Evolutionary conservation across 2,797 vertebrate species (phyloP), one percentile per base, ranked within the genome.

Genomic region (Pogoniulus pusillus): DNA sequence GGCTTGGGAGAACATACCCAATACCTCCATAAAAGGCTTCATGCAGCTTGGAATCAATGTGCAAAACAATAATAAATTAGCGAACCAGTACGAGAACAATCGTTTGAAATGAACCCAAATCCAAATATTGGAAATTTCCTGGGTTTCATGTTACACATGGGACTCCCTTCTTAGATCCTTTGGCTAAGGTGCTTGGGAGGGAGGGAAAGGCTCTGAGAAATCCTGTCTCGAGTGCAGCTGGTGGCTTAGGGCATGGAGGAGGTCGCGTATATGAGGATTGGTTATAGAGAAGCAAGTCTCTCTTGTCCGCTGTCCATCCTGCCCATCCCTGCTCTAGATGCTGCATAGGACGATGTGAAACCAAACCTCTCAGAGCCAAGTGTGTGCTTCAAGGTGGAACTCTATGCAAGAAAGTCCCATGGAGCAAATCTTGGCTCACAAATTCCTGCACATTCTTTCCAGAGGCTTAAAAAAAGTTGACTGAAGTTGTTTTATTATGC

Each of bases 41-140:
- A 95, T 51, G 88, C 90, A 80, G 94, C 85, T 92, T 85, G 55
- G 68, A 96, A 96, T 96, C 95, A 95, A 94, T 94, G 93, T 84
- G 87, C 90, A 95, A 96, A 96, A 96, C 95, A 96, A 96, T 95
- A 94, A 94, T 96, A 95, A 96, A 96, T 97, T 96, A 97, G 95
- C 49, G 90, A 94, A 94, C 73, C 93, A 84, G 91, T 95, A 72
- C 91, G 96, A 95, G 78, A 91, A 94, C 91, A 96, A 96, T 96
- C 0, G 70, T 93, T 96, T 96, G 93, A 96, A 96, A 97, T 94
- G 53, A 97, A 94, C 85, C 87, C 88, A 94, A 70, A 95, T 94
- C 77, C 93, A 96, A 96, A 97, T 96, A 96, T 96, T 96, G 92
- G 95, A 94, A 95, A 88, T 93, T 93, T 90, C 90, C 78, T 77